A percentile compares a stretch with the other conserved stretches of the same genome.
Conservation (phyloP, 2,113 vertebrate species). For the Nycticryphes semicollaris region DNA sequence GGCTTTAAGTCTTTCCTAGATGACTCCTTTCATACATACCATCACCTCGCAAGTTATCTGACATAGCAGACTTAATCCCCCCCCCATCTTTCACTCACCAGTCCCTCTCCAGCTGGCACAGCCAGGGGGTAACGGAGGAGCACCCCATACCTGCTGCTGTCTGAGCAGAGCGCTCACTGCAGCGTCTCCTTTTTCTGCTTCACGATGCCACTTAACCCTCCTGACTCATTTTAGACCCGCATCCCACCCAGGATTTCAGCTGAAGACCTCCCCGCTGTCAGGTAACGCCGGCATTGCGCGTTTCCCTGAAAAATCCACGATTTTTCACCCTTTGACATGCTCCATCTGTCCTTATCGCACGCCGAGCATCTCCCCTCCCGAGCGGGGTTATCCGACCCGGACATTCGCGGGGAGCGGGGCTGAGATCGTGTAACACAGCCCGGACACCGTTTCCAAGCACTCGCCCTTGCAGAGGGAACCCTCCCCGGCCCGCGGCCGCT, state of each 20-base stretch:
- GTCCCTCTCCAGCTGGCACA: no score
- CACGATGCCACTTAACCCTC: neutral
- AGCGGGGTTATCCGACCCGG: neutral
- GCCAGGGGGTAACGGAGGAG: neutral
- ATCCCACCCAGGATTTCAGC: neutral
- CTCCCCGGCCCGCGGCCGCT: neutral
- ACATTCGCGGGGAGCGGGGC: neutral
- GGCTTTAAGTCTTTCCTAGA: neutral
- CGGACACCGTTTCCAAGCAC: neutral
- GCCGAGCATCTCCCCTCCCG: neutral
- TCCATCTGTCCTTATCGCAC: neutral
- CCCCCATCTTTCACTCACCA: accelerated
- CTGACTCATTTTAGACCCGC: neutral
- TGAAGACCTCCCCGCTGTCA: neutral
- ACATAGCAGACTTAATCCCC: accelerated
- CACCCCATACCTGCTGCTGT: neutral
- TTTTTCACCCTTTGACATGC: neutral
- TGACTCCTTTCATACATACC: neutral
- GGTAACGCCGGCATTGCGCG: neutral
- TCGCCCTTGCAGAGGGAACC: neutral
- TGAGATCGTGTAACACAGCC: neutral
- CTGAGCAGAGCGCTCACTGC: neutral
- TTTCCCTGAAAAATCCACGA: neutral
- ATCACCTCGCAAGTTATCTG: neutral
- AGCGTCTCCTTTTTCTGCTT: neutral